Base-by-base conservation (phyloP, 2,888 invertebrate genomes). In the Plagiodera versicolora region DNA sequence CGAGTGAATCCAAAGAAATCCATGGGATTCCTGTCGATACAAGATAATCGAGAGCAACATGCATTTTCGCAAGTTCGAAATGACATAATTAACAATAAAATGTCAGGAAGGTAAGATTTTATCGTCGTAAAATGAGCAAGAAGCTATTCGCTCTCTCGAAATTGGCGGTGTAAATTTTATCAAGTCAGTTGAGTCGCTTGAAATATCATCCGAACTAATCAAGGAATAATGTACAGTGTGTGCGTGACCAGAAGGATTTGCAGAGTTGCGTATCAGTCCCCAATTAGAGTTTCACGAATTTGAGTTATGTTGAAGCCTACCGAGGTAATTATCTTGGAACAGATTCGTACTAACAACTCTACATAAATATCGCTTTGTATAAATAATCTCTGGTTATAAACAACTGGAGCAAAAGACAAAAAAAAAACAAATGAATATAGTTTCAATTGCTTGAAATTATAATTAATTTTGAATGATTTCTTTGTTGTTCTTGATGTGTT, bases 41-140 rank as follows among this genome's bases (percentile, higher is more conserved):
- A 14, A 39, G 39, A 39, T 32, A 32, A 32, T 11, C 32, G 11
- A 32, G 10, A 32, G 10, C 10, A 32, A 32, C 32, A 32, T 39
- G 39, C 39, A 39, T 39, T 39, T 39, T 39, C 39, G 39, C 39
- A 39, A 39, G 39, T 14, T 14, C n/a, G 14, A 39, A 39, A 39
- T 39, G 39, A 39, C 39, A 39, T 39, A 14, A 39, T 39, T 39
- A 39, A 39, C 39, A 39, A 39, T 39, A 39, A 39, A 39, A 39
- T 14, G 39, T 39, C 39, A 39, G 39, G 39, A 39, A 39, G 39
- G 39, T 39, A 39, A 39, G 39, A 39, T 39, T 39, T 39, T 39
- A 39, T 39, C 14, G 14, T 14, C 39, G 39, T 39, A 39, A 39
- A 39, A 39, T 39, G 39, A 39, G 39, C 14, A 39, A 39, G 39